Evolutionary conservation across 2,113 vertebrate species (phyloP).

Genomic region (Pygoscelis adeliae): DNA sequence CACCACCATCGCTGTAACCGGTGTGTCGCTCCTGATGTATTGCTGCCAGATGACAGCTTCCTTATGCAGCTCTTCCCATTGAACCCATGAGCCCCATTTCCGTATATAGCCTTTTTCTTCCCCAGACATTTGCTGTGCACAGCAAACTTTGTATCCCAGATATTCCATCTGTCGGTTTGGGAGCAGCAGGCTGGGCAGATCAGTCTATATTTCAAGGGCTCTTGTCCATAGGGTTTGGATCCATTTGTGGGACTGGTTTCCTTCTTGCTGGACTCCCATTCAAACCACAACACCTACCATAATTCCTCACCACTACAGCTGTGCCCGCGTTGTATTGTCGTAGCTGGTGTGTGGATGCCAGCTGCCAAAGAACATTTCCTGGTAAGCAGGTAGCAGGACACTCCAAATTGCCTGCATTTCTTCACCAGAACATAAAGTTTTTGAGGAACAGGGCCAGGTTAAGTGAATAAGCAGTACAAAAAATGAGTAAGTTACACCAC

Average conservation of each 20-base stretch:
- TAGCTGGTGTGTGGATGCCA: neutral
- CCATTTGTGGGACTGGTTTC: neutral
- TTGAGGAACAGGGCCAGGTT: neutral
- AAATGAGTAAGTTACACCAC: neutral
- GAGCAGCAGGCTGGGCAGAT: neutral
- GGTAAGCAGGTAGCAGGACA: neutral
- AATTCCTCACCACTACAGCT: neutral
- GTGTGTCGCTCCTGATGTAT: neutral
- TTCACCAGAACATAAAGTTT: neutral
- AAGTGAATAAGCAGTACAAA: neutral
- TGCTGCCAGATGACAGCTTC: neutral
- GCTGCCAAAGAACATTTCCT: neutral
- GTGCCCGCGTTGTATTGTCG: accelerated
- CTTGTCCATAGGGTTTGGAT: neutral
- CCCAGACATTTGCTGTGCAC: neutral
- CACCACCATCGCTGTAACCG: accelerated
- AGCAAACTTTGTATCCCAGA: neutral
- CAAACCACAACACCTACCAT: neutral
- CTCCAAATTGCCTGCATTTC: neutral
- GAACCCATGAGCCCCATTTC: neutral
- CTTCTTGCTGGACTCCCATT: neutral
- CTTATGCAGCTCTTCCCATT: neutral
- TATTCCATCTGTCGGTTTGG: neutral
- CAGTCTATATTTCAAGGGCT: neutral
- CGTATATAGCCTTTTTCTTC: neutral